phyloP scores from a whole-genome alignment of 2,797 vertebrate species.

The Chiloscyllium punctatum region DNA sequence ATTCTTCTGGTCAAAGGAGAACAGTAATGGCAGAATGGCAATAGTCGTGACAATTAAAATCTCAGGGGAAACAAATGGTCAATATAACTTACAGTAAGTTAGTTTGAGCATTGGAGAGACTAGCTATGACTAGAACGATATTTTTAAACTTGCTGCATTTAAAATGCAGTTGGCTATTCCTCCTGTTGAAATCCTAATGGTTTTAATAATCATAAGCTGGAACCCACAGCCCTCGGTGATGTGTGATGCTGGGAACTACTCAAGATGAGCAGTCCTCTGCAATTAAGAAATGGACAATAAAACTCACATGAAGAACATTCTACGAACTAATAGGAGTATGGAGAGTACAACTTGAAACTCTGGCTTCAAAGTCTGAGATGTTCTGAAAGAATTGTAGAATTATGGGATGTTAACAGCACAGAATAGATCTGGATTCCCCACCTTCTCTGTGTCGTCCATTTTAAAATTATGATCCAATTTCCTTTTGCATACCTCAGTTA shows the following conservation, averaged over 20 bases:
- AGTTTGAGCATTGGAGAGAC: background rate
- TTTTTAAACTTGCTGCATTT: background rate
- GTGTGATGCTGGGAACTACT: too few species aligned
- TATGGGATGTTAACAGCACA: too few species aligned
- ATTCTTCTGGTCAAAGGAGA: background rate
- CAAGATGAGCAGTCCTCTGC: background rate
- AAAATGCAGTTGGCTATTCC: background rate
- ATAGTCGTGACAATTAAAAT: background rate
- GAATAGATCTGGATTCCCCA: too few species aligned
- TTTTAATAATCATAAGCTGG: background rate
- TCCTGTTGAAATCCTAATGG: background rate
- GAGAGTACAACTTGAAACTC: background rate
- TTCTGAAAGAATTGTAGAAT: too few species aligned
- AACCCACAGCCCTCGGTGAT: background rate
- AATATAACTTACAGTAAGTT: background rate
- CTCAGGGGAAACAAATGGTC: background rate
- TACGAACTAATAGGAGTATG: background rate
- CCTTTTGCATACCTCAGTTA: too few species aligned
- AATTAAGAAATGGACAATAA: background rate
- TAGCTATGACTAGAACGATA: background rate
- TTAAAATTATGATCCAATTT: too few species aligned
- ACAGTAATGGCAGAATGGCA: background rate
- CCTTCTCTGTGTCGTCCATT: too few species aligned
- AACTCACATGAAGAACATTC: too few species aligned
- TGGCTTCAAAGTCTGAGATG: background rate